A percentile compares a stretch with the other conserved stretches of the same genome.
Evolutionary conservation across 2,888 invertebrate genomes (phyloP).

Genomic region (Caenorhabditis sp.): DNA sequence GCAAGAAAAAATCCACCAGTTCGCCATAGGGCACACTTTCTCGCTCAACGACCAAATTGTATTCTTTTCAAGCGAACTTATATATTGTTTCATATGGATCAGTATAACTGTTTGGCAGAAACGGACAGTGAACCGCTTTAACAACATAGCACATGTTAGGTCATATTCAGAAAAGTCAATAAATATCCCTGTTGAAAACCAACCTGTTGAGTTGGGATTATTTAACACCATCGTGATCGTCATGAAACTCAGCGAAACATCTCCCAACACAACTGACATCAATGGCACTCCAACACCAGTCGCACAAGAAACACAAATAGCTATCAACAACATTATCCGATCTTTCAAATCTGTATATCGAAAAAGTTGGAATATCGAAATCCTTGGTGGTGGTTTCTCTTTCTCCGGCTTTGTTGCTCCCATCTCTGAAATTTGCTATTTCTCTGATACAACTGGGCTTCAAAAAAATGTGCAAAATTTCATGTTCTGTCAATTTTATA

Average conservation of each 20-base stretch:
- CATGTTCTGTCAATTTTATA: too few species aligned
- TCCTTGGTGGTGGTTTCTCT: slow-evolving; percentile 26
- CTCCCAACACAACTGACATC: slow-evolving; percentile 63
- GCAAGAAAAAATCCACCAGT: too few species aligned
- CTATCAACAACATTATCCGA: slow-evolving; percentile 53
- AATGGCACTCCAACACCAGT: slow-evolving; percentile 63
- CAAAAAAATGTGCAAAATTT: too few species aligned
- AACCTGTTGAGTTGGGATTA: slow-evolving; percentile 15
- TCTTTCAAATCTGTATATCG: slow-evolving; percentile 58
- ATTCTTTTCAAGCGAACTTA: too few species aligned
- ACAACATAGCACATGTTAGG: too few species aligned
- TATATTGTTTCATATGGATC: too few species aligned
- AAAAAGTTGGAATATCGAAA: slow-evolving; percentile 52
- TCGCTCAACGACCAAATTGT: too few species aligned
- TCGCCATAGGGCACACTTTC: too few species aligned
- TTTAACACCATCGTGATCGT: slow-evolving; percentile 23
- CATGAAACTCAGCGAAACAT: slow-evolving; percentile 55
- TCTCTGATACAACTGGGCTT: too few species aligned
- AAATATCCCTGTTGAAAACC: not conserved
- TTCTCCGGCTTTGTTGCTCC: not conserved
- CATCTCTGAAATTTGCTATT: not conserved
- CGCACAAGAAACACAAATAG: slow-evolving; percentile 51
- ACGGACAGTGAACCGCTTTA: too few species aligned
- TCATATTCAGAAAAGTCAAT: too few species aligned
- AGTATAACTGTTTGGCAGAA: too few species aligned